Conservation (phyloP, 2,113 vertebrate genomes). For the Dermatemys mawii region DNA sequence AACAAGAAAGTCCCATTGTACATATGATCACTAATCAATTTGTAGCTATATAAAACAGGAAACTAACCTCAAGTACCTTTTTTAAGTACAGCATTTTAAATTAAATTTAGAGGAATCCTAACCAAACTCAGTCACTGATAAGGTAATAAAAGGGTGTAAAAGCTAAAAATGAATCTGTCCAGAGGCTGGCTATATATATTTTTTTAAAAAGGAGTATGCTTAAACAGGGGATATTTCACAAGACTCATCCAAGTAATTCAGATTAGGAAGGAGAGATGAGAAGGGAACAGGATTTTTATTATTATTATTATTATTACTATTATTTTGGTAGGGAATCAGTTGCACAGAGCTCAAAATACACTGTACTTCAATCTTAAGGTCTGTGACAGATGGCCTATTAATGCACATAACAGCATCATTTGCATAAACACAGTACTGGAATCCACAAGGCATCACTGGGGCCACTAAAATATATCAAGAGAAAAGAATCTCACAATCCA, state of each 20-base stretch:
- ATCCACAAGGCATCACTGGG: conserved; percentile 38
- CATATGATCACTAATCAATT: not conserved
- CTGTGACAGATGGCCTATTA: conserved; percentile 52
- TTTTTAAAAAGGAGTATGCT: not conserved
- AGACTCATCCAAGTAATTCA: not conserved
- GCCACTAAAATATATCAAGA: conserved; percentile 23
- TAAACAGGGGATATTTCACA: not conserved
- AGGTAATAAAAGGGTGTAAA: not conserved
- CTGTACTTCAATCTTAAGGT: conserved; percentile 27
- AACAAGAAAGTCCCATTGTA: not conserved
- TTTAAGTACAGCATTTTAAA: not conserved
- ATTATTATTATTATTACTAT: too few species aligned
- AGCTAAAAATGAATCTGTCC: not conserved
- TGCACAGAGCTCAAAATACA: not conserved
- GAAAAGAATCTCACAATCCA: conserved; percentile 22
- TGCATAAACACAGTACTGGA: conserved; percentile 1
- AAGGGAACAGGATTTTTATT: not conserved
- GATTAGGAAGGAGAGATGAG: not conserved
- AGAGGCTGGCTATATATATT: not conserved
- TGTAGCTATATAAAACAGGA: not conserved
- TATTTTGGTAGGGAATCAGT: not conserved
- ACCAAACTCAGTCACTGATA: conserved; percentile 8
- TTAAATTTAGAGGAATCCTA: not conserved
- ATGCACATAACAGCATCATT: not conserved
- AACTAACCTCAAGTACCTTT: not conserved